phyloP scores from a whole-genome alignment of 2,113 vertebrate species.

The Tachuris rubrigastra region DNA sequence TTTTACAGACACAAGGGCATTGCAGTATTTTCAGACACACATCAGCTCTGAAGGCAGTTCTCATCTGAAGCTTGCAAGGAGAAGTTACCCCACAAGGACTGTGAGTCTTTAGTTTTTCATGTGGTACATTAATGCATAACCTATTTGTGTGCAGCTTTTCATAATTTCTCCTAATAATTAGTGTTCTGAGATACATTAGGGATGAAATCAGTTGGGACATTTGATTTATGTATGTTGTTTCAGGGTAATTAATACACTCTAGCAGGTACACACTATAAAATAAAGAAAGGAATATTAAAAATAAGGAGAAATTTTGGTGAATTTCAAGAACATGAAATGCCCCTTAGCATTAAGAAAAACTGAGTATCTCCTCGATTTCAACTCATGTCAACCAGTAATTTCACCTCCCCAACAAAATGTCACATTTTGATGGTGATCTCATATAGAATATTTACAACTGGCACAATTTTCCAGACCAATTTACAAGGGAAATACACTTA shows the following conservation, averaged over 20 bases:
- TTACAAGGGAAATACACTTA: background rate
- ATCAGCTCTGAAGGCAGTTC: background rate
- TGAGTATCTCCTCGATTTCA: background rate
- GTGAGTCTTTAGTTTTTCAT: background rate
- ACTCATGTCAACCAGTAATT: fast-evolving
- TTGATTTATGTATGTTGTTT: conserved; percentile 21
- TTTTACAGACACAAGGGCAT: background rate
- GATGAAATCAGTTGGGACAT: conserved; percentile 4
- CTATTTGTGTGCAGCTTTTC: background rate
- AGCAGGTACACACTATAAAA: background rate
- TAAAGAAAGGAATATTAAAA: background rate
- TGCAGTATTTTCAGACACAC: background rate
- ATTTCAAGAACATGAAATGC: background rate
- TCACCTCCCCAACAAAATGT: background rate
- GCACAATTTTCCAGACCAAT: background rate
- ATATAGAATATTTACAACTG: background rate
- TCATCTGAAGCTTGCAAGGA: background rate
- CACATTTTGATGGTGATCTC: background rate
- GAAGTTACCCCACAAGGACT: background rate
- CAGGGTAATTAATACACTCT: background rate
- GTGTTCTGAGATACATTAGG: background rate
- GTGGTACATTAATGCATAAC: background rate
- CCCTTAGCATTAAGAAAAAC: background rate
- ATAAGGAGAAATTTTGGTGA: background rate
- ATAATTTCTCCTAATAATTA: conserved; percentile 40